phyloP scores from a whole-genome alignment of 2,888 invertebrate species.

The Agrenia bidenticulata region DNA sequence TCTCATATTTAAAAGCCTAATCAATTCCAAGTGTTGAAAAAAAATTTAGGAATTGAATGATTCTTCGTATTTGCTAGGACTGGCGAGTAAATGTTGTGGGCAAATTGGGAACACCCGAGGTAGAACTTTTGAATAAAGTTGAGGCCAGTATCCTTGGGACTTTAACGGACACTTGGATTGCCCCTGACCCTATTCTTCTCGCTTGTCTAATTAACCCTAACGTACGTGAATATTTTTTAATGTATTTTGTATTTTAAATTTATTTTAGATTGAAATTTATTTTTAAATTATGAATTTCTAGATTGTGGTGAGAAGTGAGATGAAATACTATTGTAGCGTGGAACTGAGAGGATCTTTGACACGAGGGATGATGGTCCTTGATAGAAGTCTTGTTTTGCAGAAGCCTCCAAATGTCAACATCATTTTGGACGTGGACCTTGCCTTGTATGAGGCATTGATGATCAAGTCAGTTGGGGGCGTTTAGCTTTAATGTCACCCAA shows the following conservation, averaged over 20 bases:
- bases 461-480: slow-evolving; percentile 17
- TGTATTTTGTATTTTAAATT: too few species aligned
- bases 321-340: slow-evolving; percentile 53
- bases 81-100: slow-evolving; percentile 51
- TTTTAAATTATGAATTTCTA: not conserved
- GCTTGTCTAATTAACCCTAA: slow-evolving; percentile 54
- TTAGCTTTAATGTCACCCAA: too few species aligned
- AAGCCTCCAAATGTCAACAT: slow-evolving; percentile 41
- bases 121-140: slow-evolving; percentile 46
- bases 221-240: slow-evolving; percentile 8
- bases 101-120: slow-evolving; percentile 36
- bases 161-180: slow-evolving; percentile 40
- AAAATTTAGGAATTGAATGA: too few species aligned
- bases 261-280: too few species aligned
- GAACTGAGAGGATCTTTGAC: slow-evolving; percentile 56
- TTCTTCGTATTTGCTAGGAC: slow-evolving; percentile 38
- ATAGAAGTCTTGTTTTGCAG: slow-evolving; percentile 43
- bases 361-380: slow-evolving; percentile 57
- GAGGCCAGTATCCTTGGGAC: slow-evolving; percentile 37
- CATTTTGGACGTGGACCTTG: slow-evolving; percentile 42
- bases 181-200: slow-evolving; percentile 55
- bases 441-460: slow-evolving; percentile 45
- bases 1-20: too few species aligned
- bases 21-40: too few species aligned
- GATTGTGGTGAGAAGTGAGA: slow-evolving; percentile 2